Evolutionary conservation across 2,113 vertebrate genomes (phyloP).

Genomic region (Serinus canaria): DNA sequence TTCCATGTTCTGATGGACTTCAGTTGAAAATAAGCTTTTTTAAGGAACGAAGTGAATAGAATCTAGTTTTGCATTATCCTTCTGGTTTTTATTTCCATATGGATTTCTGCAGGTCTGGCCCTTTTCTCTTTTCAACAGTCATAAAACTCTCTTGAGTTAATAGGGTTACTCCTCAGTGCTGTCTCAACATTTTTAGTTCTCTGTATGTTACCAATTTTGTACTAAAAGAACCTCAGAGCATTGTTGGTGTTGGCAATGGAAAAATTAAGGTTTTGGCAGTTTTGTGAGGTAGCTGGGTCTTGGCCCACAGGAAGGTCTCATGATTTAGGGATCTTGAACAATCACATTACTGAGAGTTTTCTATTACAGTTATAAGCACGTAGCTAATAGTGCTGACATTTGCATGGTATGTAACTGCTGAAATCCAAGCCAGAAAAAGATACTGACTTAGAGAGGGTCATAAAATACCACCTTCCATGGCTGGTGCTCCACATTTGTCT

Average conservation of each 20-base stretch:
- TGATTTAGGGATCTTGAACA: not conserved
- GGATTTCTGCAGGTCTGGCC: not conserved
- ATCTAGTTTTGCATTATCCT: not conserved
- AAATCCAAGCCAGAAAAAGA: not conserved
- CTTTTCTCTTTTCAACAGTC: not conserved
- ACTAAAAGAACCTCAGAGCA: not conserved
- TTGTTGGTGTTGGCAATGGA: conserved; percentile 2
- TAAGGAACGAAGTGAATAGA: not conserved
- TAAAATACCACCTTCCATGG: not conserved
- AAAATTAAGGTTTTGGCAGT: conserved; percentile 20
- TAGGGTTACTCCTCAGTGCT: not conserved
- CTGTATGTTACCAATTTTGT: not conserved
- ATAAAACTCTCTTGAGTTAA: not conserved
- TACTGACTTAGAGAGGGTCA: not conserved
- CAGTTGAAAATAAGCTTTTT: not conserved
- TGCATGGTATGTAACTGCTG: not conserved
- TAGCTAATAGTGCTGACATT: not conserved
- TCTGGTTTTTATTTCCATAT: not conserved
- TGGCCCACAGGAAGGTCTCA: not conserved
- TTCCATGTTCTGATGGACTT: not conserved
- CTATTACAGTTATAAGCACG: not conserved
- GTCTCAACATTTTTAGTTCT: conserved; percentile 11
- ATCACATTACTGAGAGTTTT: not conserved
- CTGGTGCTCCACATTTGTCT: not conserved
- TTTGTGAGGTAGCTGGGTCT: not conserved